Base-by-base conservation (phyloP, 2,888 invertebrate species). In the Girardia tigrina region DNA sequence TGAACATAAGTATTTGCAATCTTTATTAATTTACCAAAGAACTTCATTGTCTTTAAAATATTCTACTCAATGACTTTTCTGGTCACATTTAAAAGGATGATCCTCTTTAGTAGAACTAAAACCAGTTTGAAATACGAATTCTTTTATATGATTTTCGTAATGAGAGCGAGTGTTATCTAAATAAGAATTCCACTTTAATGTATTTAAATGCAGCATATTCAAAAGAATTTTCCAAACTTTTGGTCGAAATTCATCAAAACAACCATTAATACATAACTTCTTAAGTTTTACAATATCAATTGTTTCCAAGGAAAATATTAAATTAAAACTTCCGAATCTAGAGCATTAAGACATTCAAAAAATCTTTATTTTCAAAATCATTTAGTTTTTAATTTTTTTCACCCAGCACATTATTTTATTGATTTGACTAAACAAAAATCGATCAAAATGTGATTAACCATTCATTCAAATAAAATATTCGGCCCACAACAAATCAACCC, bases 11-110 rank as follows among this genome's bases (percentile, higher is more conserved):
- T 95, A 88, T 79, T 88, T 85, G 72, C 94, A 94, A 85, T 95
- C 94, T 84, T 95, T 97, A 84, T 97, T 95, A 80, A 98, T 97
- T 87, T 98, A 97, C 70, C 94, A 85, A 56, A 98, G 86, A 77
- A 95, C 93, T 86, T 97, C 94, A 84, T 98, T 98, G 84, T 98
- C 97, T 83, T 90, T 91, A 85, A 98, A 98, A 84, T 90, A 97
- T 1, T 90, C 90, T 80, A 90, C 90, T 98, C 98, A 98, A 72
- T 92, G 90, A 82, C 94, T 94, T 79, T 92, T 91, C 0, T 95
- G 94, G 80, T 91, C 91, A n/a, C 91, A 89, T 83, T 91, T 94
- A 74, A 98, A 85, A 0, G 97, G 98, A 56, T 56, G 56, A 16
- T 56, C 56, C 23, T 56, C 56, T 2, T 6, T 56, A 20, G n/a